Base-by-base conservation (phyloP, 2,888 invertebrate species). In the Cylindroiulus punctatus region DNA sequence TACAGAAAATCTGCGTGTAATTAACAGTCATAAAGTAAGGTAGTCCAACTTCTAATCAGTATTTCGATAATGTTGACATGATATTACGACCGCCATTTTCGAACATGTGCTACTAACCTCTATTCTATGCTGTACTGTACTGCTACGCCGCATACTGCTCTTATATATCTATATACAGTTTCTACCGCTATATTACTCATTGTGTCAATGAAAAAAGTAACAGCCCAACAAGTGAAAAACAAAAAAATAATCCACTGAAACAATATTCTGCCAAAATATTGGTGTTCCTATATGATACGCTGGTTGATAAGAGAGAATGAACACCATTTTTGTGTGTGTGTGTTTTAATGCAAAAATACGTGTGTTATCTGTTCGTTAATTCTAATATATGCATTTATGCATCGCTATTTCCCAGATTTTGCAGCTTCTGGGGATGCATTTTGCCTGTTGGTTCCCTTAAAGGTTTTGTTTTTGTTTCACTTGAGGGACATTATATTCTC, bases 301-400 rank as follows among this genome's bases (percentile, higher is more conserved):
- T 76, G 26, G 76, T 76, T 76, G 76, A 76, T 76, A 26, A 52
- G n/a, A 52, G 52, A 76, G 76, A 76, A 22, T 22, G 57, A 57
- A 26, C 76, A 76, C 76, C 76, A 76, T 76, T 76, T 65, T 76
- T 76, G 76, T 76, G 76, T 76, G 52, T 52, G 76, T 76, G 65
- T 65, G n/a, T 76, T 76, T 76, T 76, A 76, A 76, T 76, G 76
- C 76, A 76, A 76, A 76, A 76, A 76, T 76, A 76, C 76, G 76
- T 76, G 76, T 76, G 76, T 76, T 76, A 76, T 76, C 76, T 76
- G 76, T 76, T 76, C 76, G 76, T 76, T 76, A 76, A 76, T 76
- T 76, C 26, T 76, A 76, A 30, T 30, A 30, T 30, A 30, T 30
- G 30, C 30, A 76, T 76, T 32, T 32, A 30, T 76, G 76, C 76